Percentiles rank a stretch among this genome's conserved stretches.
phyloP scores from a whole-genome alignment of 2,797 vertebrate genomes.

The Diceros bicornis region DNA sequence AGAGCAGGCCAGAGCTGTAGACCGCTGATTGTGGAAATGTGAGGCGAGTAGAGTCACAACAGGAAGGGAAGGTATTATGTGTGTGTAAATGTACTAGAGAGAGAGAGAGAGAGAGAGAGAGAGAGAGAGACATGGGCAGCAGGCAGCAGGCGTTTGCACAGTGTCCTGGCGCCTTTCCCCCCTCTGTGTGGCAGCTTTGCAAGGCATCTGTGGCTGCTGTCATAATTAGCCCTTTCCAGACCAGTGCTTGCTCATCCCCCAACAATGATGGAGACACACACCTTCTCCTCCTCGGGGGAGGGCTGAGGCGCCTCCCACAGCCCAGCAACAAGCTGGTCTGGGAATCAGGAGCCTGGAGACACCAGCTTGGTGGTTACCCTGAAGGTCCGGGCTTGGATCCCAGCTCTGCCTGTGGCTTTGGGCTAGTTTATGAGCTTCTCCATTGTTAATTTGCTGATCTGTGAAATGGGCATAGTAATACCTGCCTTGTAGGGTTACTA shows the following conservation, averaged over 20 bases:
- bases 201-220: not conserved
- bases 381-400: not conserved
- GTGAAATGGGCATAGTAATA: not conserved
- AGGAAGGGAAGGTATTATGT: not conserved
- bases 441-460: not conserved
- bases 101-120: not conserved
- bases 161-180: not conserved
- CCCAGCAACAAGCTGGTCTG: not conserved
- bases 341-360: not conserved
- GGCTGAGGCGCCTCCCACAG: not conserved
- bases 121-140: not conserved
- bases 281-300: not conserved
- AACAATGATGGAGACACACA: not conserved
- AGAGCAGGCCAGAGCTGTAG: not conserved
- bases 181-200: not conserved
- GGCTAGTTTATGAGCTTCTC: slow-evolving; percentile 2
- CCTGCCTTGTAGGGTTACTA: not conserved
- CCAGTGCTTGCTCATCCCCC: not conserved
- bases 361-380: not conserved
- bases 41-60: not conserved
- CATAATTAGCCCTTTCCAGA: not conserved
- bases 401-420: not conserved
- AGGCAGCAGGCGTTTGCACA: not conserved
- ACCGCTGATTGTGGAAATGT: not conserved
- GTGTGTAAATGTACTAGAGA: too few relatives aligned